These are phyloP conservation scores for Aeoliscus strigatus DNA, from an alignment of 2,797 vertebrate genomes.

Conservation along the genomic window DNA sequence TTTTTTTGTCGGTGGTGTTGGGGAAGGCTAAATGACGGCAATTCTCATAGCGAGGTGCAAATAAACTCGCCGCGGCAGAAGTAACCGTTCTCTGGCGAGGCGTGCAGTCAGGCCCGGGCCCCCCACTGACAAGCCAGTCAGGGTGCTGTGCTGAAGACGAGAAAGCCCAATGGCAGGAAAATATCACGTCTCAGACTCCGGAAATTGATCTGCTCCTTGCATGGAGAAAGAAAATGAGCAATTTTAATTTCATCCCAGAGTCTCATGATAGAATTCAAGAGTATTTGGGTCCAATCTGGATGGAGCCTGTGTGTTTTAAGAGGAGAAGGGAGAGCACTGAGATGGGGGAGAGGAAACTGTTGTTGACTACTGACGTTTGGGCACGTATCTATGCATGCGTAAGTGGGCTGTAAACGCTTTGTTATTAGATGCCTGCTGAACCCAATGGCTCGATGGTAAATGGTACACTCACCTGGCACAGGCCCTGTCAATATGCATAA, in stretches of 20 bases:
- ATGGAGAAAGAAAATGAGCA: slow-evolving; percentile 75
- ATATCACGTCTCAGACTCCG: slow-evolving; percentile 78
- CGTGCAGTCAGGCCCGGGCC: slow-evolving; percentile 71
- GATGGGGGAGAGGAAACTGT: slow-evolving; percentile 43
- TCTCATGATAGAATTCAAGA: slow-evolving; percentile 72
- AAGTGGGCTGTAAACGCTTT: slow-evolving; percentile 71
- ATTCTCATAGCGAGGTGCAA: slow-evolving; percentile 82
- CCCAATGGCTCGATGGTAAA: slow-evolving; percentile 71
- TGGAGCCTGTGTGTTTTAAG: slow-evolving; percentile 60
- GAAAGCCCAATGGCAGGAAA: slow-evolving; percentile 79
- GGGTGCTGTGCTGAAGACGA: slow-evolving; percentile 73
- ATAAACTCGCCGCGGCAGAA: slow-evolving; percentile 80
- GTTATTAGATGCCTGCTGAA: slow-evolving; percentile 75
- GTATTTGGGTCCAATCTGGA: slow-evolving; percentile 63
- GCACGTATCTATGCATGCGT: slow-evolving; percentile 67
- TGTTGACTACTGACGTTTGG: slow-evolving; percentile 56
- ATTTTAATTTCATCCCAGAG: slow-evolving; percentile 79
- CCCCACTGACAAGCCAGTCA: slow-evolving; percentile 78
- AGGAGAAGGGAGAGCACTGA: slow-evolving; percentile 55
- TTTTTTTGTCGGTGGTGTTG: too few relatives aligned
- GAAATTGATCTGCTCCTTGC: slow-evolving; percentile 84
- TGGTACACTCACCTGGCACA: slow-evolving; percentile 63
- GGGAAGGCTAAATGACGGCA: slow-evolving; percentile 81
- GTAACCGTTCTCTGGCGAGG: slow-evolving; percentile 78
- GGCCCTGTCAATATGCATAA: slow-evolving; percentile 57